Percentiles rank a stretch among this genome's conserved stretches.
Evolutionary conservation across 2,113 vertebrate genomes (phyloP).

Genomic region (Charina bottae): DNA sequence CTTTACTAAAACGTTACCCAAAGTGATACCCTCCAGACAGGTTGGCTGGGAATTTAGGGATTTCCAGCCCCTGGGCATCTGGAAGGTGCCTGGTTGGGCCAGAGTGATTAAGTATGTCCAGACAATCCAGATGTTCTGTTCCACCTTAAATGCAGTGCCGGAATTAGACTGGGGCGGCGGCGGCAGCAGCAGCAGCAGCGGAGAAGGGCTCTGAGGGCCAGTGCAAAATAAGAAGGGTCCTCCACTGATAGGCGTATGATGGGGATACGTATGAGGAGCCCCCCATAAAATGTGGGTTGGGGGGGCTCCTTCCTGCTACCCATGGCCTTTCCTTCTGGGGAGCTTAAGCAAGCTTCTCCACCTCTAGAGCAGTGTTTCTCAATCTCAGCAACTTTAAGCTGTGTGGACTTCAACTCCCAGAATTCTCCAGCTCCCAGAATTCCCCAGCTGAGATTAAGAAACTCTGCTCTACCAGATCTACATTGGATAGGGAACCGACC

Average conservation of each 20-base stretch:
- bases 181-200: neutral
- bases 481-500: neutral
- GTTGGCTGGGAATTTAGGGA: too few relatives aligned
- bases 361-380: neutral
- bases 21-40: too few relatives aligned
- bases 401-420: neutral
- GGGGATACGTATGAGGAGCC: neutral
- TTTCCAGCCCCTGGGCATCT: too few relatives aligned
- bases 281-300: neutral
- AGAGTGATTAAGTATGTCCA: neutral
- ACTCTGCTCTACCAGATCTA: neutral
- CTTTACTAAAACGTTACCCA: too few relatives aligned
- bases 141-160: constrained; percentile 65
- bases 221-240: neutral
- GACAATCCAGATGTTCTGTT: constrained; percentile 12
- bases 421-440: neutral
- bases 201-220: neutral
- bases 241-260: neutral
- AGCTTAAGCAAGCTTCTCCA: neutral
- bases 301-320: neutral
- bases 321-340: neutral
- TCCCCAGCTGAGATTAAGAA: neutral
- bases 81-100: too few relatives aligned
- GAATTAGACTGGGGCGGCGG: neutral
- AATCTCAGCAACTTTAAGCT: neutral